Base-by-base conservation (phyloP, 2,888 invertebrate genomes). In the Tethea ocularis region DNA sequence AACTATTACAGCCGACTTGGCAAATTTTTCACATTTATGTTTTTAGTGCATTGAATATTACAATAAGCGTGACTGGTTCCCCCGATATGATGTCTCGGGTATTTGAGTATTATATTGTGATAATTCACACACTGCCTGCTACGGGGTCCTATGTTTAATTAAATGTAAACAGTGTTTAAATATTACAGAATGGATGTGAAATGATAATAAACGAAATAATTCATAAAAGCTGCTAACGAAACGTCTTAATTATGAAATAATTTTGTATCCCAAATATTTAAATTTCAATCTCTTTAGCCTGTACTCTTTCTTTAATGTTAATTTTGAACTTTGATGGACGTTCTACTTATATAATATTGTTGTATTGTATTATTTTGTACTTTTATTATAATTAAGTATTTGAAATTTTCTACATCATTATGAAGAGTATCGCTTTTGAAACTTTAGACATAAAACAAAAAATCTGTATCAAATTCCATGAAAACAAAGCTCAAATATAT, bases 121-220 rank as follows among this genome's bases (percentile, higher is more conserved):
- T 46, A 46, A 46, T 46, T 46, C 46, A 46, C 17, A 46, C 46
- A 46, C 46, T 20, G 46, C 46, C 46, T 20, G 17, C 20, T 46
- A 8, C 2, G 20, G 41, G 41, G 1, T 7, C 17, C 20, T 38
- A 17, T 17, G 46, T 46, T 46, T 46, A 46, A 46, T 46, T 46
- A 46, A 46, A 46, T 46, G 46, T 46, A 46, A 46, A 46, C 46
- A 46, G 46, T 46, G 46, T 46, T 46, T 17, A 46, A 46, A 46
- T 46, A 46, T 46, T 46, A 46, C 46, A 46, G 8, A 8, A 7
- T 13, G 33, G 20, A 46, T 46, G 46, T 46, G 33, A 33, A 33
- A 29, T 29, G 2, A 13, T 33, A 1, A 2, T 8, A 17, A 10
- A 33, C 4, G 1, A 10, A 20, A 46, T 46, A 46, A 46, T 46